Base-by-base conservation (phyloP, 2,113 vertebrate species). In the Fregata magnificens region DNA sequence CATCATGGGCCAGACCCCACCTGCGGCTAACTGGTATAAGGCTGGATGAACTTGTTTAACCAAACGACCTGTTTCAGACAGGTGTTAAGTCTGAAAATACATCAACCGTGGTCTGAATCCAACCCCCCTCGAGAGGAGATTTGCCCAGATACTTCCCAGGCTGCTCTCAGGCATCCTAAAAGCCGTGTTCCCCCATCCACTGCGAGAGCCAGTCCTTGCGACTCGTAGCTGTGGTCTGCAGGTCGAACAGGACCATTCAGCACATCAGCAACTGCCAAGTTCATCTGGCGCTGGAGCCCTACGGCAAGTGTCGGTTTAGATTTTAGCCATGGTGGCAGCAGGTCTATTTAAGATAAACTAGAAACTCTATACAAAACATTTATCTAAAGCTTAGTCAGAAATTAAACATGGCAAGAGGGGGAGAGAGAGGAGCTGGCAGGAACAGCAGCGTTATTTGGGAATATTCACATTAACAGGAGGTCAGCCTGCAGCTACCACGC, bases 351-450 rank as follows among this genome's bases (percentile, higher is more conserved):
- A 91, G 89, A 96, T 69, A 94, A 95, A 90, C 66, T 25, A 82
- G 79, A 69, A 96, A 85, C 77, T 79, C 81, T 66, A 56, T 40
- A 74, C 84, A 95, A 96, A 95, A 95, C 94, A 93, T 87, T 97
- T 97, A 86, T 95, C 82, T 86, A 71, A 97, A 95, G 76, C 52
- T 95, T 79, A 88, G 61, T 88, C 65, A 87, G 67, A 95, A 97
- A 84, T 90, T 72, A 96, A 89, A 93, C 72, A 55, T 2, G 24
- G 79, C 1, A 16, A 77, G 40, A 32, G 6, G 38, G n/a, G 25
- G 45, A 50, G 25, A 73, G 83, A 74, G 65, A 58, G 63, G 50
- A 89, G 59, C 61, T 84, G 52, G 63, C 13, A 10, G 34, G n/a
- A 81, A 62, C 15, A 44, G 47, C 16, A 2, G 32, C 28, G 29